phyloP scores from a whole-genome alignment of 2,113 vertebrate species.

The Chiloscyllium plagiosum region DNA sequence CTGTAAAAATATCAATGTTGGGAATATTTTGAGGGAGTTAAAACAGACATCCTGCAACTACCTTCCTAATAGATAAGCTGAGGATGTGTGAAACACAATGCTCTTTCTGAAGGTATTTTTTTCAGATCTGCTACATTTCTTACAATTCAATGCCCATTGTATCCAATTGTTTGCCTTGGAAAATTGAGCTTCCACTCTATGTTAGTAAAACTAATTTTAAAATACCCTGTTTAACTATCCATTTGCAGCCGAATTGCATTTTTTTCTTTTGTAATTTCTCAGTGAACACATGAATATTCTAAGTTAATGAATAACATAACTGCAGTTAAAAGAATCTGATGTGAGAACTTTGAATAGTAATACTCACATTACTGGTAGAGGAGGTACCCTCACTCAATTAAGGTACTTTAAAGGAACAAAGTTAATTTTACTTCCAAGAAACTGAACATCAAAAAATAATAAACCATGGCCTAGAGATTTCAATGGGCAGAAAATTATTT shows the following conservation, averaged over 20 bases:
- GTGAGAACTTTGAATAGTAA: not conserved
- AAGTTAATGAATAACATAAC: not conserved
- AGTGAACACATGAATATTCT: not conserved
- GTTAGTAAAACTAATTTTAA: not conserved
- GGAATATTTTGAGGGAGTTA: not conserved
- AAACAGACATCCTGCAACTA: not conserved
- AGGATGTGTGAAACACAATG: not conserved
- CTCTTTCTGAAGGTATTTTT: not conserved
- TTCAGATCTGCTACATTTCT: not conserved
- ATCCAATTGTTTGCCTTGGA: not conserved
- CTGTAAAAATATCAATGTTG: not conserved
- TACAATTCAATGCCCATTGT: conserved; percentile 19
- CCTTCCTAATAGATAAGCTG: conserved; percentile 1
- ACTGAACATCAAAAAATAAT: not conserved
- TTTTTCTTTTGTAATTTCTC: not conserved
- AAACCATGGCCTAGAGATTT: not conserved
- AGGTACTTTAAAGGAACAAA: not conserved
- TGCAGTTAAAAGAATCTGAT: not conserved
- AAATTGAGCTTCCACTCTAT: not conserved
- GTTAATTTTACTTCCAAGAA: not conserved
- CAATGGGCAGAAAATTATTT: too few species aligned
- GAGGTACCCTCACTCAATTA: not conserved
- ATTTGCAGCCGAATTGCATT: not conserved
- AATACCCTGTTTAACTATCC: not conserved
- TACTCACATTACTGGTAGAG: not conserved